phyloP scores from a whole-genome alignment of 2,113 vertebrate species.

The Myotis yumanensis region DNA sequence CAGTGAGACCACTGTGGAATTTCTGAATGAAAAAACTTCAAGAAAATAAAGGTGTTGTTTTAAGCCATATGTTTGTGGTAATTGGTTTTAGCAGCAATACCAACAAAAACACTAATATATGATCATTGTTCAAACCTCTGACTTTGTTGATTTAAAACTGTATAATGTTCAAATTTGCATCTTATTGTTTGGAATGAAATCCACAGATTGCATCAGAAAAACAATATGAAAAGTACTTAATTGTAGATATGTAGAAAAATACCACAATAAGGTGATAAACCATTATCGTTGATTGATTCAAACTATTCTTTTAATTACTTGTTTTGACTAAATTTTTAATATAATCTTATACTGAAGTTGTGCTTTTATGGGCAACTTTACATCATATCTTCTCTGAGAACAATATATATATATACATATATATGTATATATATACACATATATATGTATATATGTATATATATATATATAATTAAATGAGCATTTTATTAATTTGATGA shows the following conservation, averaged over 20 bases:
- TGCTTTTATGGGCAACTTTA: background rate
- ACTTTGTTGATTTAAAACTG: background rate
- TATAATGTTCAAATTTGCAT: background rate
- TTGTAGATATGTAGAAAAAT: background rate
- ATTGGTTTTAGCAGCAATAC: background rate
- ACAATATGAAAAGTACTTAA: background rate
- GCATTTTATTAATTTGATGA: background rate
- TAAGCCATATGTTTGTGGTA: background rate
- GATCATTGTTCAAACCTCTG: background rate
- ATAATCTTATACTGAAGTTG: background rate
- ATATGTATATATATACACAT: too few species aligned
- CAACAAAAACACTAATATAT: background rate
- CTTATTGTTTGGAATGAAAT: slow-evolving; percentile 37
- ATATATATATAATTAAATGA: background rate
- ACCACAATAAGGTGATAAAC: background rate
- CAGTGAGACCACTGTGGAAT: background rate
- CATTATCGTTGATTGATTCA: background rate
- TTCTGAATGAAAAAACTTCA: background rate
- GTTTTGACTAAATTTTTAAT: background rate
- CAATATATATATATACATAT: too few species aligned
- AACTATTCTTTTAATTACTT: background rate
- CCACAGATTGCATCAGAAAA: background rate
- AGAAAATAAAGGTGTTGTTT: background rate
- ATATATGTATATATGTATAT: too few species aligned
- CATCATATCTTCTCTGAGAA: background rate